Percentiles rank a stretch among this genome's conserved stretches.
phyloP scores from a whole-genome alignment of 1,140 invertebrate genomes.

The Thereuonema tuberculata region DNA sequence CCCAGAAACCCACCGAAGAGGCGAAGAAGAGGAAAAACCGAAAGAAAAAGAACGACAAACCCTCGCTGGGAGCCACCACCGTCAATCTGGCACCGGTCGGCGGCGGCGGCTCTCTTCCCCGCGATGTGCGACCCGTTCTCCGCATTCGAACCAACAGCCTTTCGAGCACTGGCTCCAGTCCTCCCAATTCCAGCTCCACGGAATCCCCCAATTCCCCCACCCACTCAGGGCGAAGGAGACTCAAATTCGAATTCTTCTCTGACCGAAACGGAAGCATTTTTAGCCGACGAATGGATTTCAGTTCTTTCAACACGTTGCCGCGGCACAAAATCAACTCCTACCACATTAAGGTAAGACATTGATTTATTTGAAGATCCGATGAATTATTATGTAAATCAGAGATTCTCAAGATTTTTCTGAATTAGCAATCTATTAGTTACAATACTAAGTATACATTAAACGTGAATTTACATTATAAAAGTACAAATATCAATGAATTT shows the following conservation, averaged over 20 bases:
- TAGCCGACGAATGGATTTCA: conserved; percentile 77
- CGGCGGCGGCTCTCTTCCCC: conserved; percentile 17
- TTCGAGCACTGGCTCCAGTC: conserved; percentile 48
- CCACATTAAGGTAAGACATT: conserved; percentile 86
- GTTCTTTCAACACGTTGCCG: conserved; percentile 84
- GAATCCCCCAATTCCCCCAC: conserved; percentile 48
- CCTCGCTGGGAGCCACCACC: conserved; percentile 37
- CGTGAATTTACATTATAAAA: too few species aligned
- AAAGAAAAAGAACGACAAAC: conserved; percentile 39
- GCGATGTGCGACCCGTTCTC: conserved; percentile 15
- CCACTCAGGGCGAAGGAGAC: conserved; percentile 43
- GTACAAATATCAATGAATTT: too few species aligned
- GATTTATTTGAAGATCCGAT: too few species aligned
- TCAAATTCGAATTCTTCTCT: conserved; percentile 61
- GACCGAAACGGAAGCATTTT: conserved; percentile 77
- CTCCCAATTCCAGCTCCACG: conserved; percentile 46
- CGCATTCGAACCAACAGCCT: conserved; percentile 42
- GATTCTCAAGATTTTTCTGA: too few species aligned
- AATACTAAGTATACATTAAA: too few species aligned
- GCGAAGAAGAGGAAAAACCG: conserved; percentile 34
- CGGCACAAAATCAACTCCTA: conserved; percentile 94
- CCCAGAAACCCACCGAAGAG: conserved; percentile 38
- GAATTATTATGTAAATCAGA: too few species aligned
- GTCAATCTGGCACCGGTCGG: conserved; percentile 19
- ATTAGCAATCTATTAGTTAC: too few species aligned